These are phyloP conservation scores for Euwallacea fornicatus DNA, from an alignment of 1,140 invertebrate species.

Conservation along the genomic window DNA sequence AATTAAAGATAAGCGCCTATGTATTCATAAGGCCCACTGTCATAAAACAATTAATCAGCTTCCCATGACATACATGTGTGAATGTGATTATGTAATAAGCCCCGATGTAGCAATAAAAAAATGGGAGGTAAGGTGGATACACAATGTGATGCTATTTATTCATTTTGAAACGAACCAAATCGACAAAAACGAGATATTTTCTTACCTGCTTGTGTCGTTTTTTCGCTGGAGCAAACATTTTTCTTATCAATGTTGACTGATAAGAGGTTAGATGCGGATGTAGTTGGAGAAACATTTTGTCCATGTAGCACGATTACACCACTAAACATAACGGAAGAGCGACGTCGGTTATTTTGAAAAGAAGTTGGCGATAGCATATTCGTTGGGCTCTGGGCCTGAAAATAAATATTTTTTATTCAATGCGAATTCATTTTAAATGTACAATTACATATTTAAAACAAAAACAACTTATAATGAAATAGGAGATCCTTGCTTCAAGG, in stretches of 20 bases:
- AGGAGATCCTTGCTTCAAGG: background rate
- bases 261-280: conserved; percentile 47
- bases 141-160: no score
- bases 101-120: no score
- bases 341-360: conserved; percentile 57
- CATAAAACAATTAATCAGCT: no score
- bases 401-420: background rate
- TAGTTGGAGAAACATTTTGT: conserved; percentile 44
- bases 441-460: background rate
- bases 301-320: conserved; percentile 77
- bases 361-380: conserved; percentile 66
- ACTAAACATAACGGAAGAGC: conserved; percentile 86
- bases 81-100: no score
- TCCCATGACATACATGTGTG: no score
- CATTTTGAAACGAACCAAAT: no score
- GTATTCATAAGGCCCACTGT: no score
- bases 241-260: conserved; percentile 56
- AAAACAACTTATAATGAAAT: background rate
- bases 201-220: conserved; percentile 82
- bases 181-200: background rate
- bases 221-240: conserved; percentile 81
- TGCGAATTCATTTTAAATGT: background rate
- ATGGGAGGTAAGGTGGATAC: no score
- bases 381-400: conserved; percentile 46
- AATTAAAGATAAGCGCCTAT: no score